phyloP scores from a whole-genome alignment of 2,888 invertebrate genomes.

The Actias luna region DNA sequence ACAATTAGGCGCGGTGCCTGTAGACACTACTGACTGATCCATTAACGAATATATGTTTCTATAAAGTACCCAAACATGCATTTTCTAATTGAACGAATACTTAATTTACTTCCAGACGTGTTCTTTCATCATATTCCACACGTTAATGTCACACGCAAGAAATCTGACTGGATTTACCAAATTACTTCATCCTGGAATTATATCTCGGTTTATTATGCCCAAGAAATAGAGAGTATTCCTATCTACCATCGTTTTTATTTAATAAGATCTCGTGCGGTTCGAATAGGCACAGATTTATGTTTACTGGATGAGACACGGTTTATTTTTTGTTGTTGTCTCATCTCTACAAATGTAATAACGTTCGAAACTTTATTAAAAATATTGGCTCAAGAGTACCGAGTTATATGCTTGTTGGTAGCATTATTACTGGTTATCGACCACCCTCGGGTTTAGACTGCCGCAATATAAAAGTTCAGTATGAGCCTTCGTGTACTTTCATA shows the following conservation, averaged over 20 bases:
- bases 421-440: too few species aligned
- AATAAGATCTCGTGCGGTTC: not conserved
- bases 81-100: too few species aligned
- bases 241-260: not conserved
- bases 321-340: not conserved
- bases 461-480: too few species aligned
- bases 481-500: too few species aligned
- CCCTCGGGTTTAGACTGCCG: too few species aligned
- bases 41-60: too few species aligned
- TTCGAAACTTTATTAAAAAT: too few species aligned
- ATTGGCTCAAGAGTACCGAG: too few species aligned
- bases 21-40: too few species aligned
- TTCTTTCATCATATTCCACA: not conserved
- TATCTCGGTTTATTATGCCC: not conserved
- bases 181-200: not conserved
- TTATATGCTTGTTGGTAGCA: too few species aligned
- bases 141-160: not conserved
- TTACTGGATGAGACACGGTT: not conserved
- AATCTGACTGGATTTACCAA: not conserved
- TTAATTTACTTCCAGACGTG: not conserved
- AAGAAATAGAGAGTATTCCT: not conserved
- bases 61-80: too few species aligned
- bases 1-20: too few species aligned
- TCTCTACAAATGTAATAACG: not conserved
- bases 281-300: not conserved